These are phyloP conservation scores for Exaiptasia diaphana DNA, from an alignment of 64 coral and sea anemone genomes.

Conservation along the genomic window DNA sequence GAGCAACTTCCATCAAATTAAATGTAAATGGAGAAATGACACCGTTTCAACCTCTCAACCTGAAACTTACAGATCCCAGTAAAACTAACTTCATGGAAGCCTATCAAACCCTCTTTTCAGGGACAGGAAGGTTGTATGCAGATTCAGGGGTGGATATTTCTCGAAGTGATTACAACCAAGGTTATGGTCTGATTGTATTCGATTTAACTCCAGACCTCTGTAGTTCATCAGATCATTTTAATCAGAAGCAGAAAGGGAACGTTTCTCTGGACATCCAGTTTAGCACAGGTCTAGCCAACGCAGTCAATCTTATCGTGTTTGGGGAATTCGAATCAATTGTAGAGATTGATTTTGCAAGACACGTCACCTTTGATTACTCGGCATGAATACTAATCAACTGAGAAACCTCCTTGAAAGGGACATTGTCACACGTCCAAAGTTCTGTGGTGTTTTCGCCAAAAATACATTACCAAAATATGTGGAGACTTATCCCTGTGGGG, in stretches of 20 bases:
- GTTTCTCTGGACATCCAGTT: slow-evolving; percentile 8
- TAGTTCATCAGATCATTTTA: background rate
- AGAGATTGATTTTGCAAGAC: background rate
- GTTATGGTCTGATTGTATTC: slow-evolving; percentile 13
- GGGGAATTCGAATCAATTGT: slow-evolving; percentile 12
- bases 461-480: background rate
- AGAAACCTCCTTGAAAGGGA: background rate
- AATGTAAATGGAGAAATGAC: background rate
- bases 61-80: background rate
- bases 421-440: background rate
- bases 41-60: slow-evolving; percentile 2
- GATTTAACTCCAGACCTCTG: slow-evolving; percentile 24
- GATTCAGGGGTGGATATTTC: background rate
- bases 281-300: background rate
- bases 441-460: slow-evolving; percentile 9
- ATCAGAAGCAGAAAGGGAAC: background rate
- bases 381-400: slow-evolving; percentile 12
- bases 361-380: slow-evolving; percentile 9
- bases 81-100: background rate
- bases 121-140: background rate
- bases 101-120: background rate
- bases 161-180: background rate
- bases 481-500: background rate
- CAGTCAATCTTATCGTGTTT: background rate
- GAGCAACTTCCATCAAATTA: background rate